Conservation (phyloP, 2,888 invertebrate species). For the Drosophila algonquin region DNA sequence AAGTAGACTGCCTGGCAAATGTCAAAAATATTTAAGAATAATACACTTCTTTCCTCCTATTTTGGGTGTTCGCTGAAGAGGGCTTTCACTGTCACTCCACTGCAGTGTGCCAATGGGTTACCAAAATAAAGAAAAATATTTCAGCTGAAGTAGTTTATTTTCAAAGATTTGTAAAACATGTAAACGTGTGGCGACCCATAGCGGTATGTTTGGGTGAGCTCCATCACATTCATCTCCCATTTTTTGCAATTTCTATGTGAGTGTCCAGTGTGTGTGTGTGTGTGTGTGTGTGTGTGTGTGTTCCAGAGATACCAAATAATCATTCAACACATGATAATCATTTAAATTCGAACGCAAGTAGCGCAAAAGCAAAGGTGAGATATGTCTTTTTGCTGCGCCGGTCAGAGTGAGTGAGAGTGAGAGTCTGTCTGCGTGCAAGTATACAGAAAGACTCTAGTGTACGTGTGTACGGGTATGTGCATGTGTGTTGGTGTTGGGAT, state of each 20-base stretch:
- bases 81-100: background rate
- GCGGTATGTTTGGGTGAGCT: too few species aligned
- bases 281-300: background rate
- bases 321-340: conserved; percentile 70
- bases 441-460: background rate
- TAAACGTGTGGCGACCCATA: background rate
- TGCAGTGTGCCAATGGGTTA: background rate
- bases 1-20: background rate
- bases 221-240: background rate
- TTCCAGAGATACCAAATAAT: conserved; percentile 65
- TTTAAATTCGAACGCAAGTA: conserved; percentile 74
- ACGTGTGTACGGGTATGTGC: background rate
- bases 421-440: background rate
- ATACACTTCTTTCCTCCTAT: background rate
- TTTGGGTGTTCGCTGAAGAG: too few species aligned
- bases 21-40: background rate
- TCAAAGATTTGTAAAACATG: background rate
- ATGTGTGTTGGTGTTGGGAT: background rate
- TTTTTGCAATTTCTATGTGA: background rate
- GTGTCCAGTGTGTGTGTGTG: background rate
- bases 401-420: conserved; percentile 1
- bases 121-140: background rate
- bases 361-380: conserved; percentile 9
- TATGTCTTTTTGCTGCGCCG: background rate
- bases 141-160: background rate